These are phyloP conservation scores for Glyphotaelius pellucidus DNA, from an alignment of 2,888 invertebrate species.

Conservation along the genomic window DNA sequence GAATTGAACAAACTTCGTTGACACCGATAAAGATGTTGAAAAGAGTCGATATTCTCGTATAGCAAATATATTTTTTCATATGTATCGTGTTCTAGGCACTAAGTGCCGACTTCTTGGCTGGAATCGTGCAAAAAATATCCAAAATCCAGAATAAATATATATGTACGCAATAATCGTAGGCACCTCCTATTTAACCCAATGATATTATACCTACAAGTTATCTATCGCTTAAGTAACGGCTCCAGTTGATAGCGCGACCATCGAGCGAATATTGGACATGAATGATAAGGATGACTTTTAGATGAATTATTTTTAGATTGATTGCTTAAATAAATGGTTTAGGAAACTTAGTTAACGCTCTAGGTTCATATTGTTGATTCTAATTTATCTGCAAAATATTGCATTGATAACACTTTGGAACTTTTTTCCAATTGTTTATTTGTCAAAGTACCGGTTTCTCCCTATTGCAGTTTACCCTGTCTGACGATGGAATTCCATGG, in stretches of 20 bases:
- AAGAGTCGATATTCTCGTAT: slow-evolving; percentile 44
- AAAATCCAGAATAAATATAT: slow-evolving; percentile 62
- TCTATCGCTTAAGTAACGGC: slow-evolving; percentile 50
- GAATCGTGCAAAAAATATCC: slow-evolving; percentile 61
- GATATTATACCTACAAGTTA: slow-evolving; percentile 52
- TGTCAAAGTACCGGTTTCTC: neutral
- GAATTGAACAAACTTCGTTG: neutral
- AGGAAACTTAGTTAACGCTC: neutral
- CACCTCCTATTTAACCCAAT: slow-evolving; percentile 60
- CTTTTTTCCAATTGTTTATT: neutral
- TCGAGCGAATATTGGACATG: neutral
- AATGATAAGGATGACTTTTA: slow-evolving; percentile 5
- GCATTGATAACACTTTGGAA: neutral
- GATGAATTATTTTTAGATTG: neutral
- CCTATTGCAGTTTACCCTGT: neutral
- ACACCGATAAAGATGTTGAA: slow-evolving; percentile 19
- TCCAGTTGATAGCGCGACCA: neutral
- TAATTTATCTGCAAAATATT: neutral
- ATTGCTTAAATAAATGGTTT: neutral
- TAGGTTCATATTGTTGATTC: neutral
- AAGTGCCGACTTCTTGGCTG: slow-evolving; percentile 63
- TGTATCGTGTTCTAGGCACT: slow-evolving; percentile 60
- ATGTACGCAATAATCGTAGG: slow-evolving; percentile 64
- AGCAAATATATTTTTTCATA: slow-evolving; percentile 65
- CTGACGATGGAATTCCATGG: neutral